Evolutionary conservation across 2,113 vertebrate genomes (phyloP).

Genomic region (Potamarius usumacintae): DNA sequence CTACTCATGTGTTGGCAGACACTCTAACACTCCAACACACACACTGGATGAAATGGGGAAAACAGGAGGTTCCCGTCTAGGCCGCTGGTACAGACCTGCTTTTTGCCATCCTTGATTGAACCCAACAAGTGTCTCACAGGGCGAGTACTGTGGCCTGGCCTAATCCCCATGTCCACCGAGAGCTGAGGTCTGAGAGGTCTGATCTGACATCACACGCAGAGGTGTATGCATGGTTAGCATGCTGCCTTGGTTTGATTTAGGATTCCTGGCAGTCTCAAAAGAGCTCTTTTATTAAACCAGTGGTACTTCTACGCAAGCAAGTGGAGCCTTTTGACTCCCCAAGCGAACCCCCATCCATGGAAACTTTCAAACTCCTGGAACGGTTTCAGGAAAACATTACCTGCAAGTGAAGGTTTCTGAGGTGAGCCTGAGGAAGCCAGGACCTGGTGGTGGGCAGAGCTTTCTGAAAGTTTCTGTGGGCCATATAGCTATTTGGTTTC

Average conservation of each 20-base stretch:
- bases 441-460: constrained; percentile 62
- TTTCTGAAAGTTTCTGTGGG: constrained; percentile 24
- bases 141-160: constrained; percentile 65
- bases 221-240: constrained; percentile 43
- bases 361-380: constrained; percentile 67
- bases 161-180: constrained; percentile 68
- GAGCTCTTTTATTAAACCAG: constrained; percentile 65
- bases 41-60: constrained; percentile 37
- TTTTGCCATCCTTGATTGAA: constrained; percentile 66
- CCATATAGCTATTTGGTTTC: constrained; percentile 12
- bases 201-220: constrained; percentile 62
- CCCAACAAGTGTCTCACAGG: constrained; percentile 68
- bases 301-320: constrained; percentile 50
- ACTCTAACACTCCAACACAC: constrained; percentile 50
- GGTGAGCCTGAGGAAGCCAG: constrained; percentile 66
- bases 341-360: constrained; percentile 58
- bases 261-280: constrained; percentile 66
- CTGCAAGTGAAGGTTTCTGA: constrained; percentile 66
- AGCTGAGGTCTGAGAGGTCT: constrained; percentile 61
- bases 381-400: constrained; percentile 55
- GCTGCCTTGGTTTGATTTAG: constrained; percentile 60
- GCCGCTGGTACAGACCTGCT: constrained; percentile 42
- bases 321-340: constrained; percentile 45
- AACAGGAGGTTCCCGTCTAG: constrained; percentile 50
- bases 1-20: constrained; percentile 50